Evolutionary conservation across 2,113 vertebrate genomes (phyloP).

Genomic region (Dromas ardeola): DNA sequence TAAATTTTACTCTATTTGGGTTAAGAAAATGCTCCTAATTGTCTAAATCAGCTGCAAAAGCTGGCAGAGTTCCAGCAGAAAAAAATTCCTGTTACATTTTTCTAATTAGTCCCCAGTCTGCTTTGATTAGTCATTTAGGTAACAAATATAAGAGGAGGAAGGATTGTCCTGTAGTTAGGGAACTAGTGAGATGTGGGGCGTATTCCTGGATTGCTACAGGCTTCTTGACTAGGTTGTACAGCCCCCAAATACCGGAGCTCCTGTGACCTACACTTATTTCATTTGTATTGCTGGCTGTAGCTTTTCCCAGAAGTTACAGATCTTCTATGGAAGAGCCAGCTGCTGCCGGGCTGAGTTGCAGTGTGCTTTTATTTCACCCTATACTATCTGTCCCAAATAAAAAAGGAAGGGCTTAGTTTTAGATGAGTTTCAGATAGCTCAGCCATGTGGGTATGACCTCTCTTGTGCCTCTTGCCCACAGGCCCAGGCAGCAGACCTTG

Average conservation of each 20-base stretch:
- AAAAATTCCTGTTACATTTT: neutral
- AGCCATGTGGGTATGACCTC: rapidly evolving
- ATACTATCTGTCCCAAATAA: neutral
- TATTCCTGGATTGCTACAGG: neutral
- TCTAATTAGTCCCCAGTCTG: neutral
- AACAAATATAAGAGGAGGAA: neutral
- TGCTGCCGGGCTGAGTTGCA: neutral
- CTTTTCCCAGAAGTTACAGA: neutral
- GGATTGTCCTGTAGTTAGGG: neutral
- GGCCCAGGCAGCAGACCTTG: neutral
- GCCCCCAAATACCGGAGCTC: neutral
- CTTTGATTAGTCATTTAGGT: neutral
- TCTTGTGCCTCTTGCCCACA: neutral
- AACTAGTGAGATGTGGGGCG: neutral
- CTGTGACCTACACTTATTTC: neutral
- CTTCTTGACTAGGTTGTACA: neutral
- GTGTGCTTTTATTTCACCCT: neutral
- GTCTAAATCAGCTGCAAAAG: neutral
- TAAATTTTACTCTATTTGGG: neutral
- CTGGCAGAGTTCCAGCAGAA: neutral
- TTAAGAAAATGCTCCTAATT: neutral
- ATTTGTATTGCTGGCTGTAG: neutral
- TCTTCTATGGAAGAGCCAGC: neutral
- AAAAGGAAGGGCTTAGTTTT: neutral
- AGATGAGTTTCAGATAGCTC: neutral